Conservation (phyloP, 1,140 invertebrate species). For the Megalopta genalis region DNA sequence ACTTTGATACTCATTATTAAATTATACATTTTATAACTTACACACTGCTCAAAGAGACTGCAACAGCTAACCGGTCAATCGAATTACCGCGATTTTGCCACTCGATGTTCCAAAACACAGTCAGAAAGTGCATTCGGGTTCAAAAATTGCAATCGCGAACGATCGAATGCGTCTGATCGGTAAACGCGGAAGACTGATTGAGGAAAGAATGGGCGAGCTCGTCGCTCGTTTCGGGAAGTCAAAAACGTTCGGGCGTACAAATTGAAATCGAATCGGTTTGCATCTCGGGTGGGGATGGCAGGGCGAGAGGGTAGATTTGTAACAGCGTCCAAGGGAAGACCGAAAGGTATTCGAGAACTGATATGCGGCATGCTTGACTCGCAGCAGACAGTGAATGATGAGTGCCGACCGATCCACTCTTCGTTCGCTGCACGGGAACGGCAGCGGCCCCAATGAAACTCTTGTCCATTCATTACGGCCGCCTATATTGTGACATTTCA, state of each 20-base stretch:
- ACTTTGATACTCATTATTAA: too few species aligned
- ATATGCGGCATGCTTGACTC: constrained; percentile 62
- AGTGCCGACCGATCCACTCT: constrained; percentile 56
- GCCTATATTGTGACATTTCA: constrained; percentile 55
- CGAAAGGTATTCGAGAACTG: constrained; percentile 58
- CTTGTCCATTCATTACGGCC: constrained; percentile 54
- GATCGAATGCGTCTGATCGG: background rate
- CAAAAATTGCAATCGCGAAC: too few species aligned
- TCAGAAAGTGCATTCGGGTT: too few species aligned
- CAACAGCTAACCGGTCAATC: too few species aligned
- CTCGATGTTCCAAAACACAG: too few species aligned
- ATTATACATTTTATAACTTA: too few species aligned
- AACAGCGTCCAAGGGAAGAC: constrained; percentile 50
- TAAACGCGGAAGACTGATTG: background rate
- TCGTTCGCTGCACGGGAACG: constrained; percentile 48
- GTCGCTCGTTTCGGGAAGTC: background rate
- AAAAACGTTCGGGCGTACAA: constrained; percentile 21
- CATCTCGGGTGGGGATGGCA: constrained; percentile 1
- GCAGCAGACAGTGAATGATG: constrained; percentile 63
- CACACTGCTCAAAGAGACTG: too few species aligned
- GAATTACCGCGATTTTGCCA: too few species aligned
- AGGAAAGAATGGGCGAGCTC: constrained; percentile 10
- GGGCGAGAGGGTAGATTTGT: constrained; percentile 48
- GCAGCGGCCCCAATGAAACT: constrained; percentile 55
- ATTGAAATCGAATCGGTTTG: constrained; percentile 45